Evolutionary conservation across 2,797 vertebrate species (phyloP).

Genomic region (Myotis findleyi): DNA sequence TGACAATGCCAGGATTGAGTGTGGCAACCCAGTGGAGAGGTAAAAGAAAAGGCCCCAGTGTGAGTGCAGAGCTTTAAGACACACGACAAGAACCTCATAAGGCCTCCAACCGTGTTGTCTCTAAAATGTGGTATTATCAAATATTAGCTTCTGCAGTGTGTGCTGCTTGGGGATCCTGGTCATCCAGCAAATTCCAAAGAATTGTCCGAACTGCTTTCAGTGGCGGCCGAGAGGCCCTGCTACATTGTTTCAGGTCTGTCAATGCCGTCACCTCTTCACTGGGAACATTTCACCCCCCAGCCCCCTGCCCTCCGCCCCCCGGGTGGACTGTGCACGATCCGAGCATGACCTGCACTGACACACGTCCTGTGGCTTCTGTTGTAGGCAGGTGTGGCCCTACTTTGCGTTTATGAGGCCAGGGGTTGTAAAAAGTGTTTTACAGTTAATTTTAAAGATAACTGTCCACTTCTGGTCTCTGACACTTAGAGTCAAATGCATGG

Average conservation of each 20-base stretch:
- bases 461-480: background rate
- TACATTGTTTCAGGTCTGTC: rapidly evolving
- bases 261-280: background rate
- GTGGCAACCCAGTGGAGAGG: background rate
- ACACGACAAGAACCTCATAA: background rate
- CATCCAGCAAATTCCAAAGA: background rate
- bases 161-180: background rate
- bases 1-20: background rate
- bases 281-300: background rate
- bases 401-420: background rate
- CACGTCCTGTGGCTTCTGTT: rapidly evolving
- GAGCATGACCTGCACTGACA: rapidly evolving
- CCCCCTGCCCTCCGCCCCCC: too few relatives aligned
- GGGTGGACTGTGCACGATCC: rapidly evolving
- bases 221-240: rapidly evolving
- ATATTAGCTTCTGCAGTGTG: background rate
- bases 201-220: background rate
- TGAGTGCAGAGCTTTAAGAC: background rate
- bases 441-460: background rate
- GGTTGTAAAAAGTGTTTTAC: background rate
- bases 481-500: background rate
- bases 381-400: background rate
- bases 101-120: background rate
- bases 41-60: background rate
- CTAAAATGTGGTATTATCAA: background rate